Base-by-base conservation (phyloP, 2,888 invertebrate species). In the Rhagonycha lutea region DNA sequence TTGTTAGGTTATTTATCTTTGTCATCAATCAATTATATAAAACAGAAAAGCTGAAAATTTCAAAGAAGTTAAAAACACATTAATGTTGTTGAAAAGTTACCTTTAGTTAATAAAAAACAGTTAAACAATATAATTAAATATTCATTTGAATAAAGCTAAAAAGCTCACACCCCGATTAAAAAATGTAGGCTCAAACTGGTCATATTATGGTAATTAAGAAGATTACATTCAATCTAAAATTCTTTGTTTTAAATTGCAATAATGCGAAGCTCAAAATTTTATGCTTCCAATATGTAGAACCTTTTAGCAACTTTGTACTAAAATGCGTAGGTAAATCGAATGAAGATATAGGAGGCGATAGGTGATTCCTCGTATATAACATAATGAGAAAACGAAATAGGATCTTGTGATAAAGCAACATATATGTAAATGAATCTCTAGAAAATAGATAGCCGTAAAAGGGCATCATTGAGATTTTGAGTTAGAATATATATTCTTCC, bases 1-100 rank as follows among this genome's bases (percentile, higher is more conserved):
- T 77, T 76, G 80, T 75, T 72, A 74, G 74, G 77, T 74, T 81
- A 80, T 80, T 80, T 81, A 81, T 80, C 80, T 80, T 80, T 74
- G 81, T 79, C 79, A 77, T 78, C 79, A 81, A 77, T 79, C 77
- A 80, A 78, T 76, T 74, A 71, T 69, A 71, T 68, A 68, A 75
- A 73, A 73, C 69, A 73, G 68, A 73, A 73, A 73, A 68, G 73
- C 69, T 28, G 26, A 72, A 61, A 72, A 72, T 72, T 72, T 68
- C 29, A 60, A 70, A 74, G 74, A 74, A 70, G 69, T 74, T 74
- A 74, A 74, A 70, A 74, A 70, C 69, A 60, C 74, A 74, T 70
- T 74, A 70, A 72, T 32, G 69, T 61, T 72, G 62, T 72, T 69
- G 65, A 70, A 70, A 69, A 67, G 68, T 73, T 70, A 70, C 61